phyloP scores from a whole-genome alignment of 2,888 invertebrate species.

The Tetheella fluctuosa region DNA sequence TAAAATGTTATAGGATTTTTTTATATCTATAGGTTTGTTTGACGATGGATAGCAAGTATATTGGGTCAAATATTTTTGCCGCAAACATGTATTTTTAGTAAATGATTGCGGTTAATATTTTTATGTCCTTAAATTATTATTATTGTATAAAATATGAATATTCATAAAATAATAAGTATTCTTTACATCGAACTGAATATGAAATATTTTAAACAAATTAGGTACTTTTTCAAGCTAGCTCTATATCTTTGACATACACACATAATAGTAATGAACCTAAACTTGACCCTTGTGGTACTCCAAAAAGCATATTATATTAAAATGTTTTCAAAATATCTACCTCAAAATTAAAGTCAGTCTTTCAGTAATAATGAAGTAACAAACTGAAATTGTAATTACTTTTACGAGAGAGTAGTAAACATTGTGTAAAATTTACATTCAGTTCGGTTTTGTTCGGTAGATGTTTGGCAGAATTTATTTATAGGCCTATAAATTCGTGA shows the following conservation, averaged over 20 bases:
- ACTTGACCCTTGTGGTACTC: neutral
- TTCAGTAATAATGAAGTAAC: neutral
- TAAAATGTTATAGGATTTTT: neutral
- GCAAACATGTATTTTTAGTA: too few relatives aligned
- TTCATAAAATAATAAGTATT: too few relatives aligned
- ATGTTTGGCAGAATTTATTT: neutral
- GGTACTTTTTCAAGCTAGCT: too few relatives aligned
- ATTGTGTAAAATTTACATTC: constrained; percentile 4
- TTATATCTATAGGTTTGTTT: too few relatives aligned
- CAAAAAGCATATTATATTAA: neutral
- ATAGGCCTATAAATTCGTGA: constrained; percentile 4
- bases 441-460: neutral
- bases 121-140: too few relatives aligned
- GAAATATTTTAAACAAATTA: too few relatives aligned
- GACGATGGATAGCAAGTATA: too few relatives aligned
- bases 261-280: neutral
- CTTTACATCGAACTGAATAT: too few relatives aligned
- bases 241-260: too few relatives aligned
- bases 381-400: neutral
- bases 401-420: neutral
- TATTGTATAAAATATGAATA: too few relatives aligned
- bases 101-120: too few relatives aligned
- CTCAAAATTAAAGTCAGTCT: neutral
- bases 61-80: too few relatives aligned
- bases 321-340: neutral